phyloP scores from a whole-genome alignment of 92 coral and sea anemone species.

The Zoanthus solanderi region DNA sequence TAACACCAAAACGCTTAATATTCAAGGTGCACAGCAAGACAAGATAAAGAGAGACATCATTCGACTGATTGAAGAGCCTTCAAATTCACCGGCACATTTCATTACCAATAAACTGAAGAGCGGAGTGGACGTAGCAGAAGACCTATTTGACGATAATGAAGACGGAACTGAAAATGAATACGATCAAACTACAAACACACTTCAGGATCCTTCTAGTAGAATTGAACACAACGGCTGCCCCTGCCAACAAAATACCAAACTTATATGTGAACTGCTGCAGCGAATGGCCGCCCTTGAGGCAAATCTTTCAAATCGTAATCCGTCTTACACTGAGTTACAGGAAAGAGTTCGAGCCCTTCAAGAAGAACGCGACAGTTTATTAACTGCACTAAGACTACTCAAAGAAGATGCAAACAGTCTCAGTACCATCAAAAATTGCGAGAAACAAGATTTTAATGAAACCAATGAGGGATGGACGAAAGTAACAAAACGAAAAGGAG shows the following conservation, averaged over 20 bases:
- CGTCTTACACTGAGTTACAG: neutral
- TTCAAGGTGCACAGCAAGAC: neutral
- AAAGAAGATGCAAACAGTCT: neutral
- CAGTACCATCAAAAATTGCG: neutral
- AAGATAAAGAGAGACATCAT: neutral
- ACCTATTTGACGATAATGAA: slow-evolving; percentile 6
- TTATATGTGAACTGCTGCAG: neutral
- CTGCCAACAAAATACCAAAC: neutral
- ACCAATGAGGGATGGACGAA: neutral
- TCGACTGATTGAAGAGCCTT: neutral
- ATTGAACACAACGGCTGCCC: neutral
- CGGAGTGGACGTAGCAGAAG: neutral
- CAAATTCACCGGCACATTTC: neutral
- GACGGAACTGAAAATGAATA: neutral
- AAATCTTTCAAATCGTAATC: neutral
- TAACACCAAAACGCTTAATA: neutral
- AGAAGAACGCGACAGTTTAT: slow-evolving; percentile 18
- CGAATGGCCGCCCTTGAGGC: neutral
- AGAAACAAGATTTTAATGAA: neutral
- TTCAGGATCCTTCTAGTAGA: neutral
- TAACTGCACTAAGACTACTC: neutral
- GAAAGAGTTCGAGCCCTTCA: neutral
- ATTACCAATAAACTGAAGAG: neutral
- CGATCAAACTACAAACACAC: neutral
- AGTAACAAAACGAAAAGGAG: neutral